Base-by-base conservation (phyloP, 2,113 vertebrate species). In the Festucalex cinctus region DNA sequence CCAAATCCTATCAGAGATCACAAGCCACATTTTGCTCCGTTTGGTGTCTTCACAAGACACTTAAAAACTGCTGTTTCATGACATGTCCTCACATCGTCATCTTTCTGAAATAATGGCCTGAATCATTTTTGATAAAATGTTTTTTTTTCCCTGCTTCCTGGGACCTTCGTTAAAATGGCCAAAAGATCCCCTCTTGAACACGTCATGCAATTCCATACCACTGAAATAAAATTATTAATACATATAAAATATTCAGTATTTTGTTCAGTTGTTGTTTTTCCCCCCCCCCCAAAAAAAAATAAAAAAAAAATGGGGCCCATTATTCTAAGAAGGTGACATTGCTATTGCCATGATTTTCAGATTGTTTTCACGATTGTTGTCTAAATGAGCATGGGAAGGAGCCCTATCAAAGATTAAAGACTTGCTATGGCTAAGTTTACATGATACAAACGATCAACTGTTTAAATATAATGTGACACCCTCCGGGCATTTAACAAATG, bases 381-480 rank as follows among this genome's bases (percentile, higher is more conserved):
- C 12, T 26, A 54, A n/a, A 22, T 24, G 12, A 54, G 12, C 32
- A 66, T 44, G 4, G 59, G 53, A 41, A 65, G 62, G 46, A 70
- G 37, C 63, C n/a, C 51, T 49, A 70, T 79, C 75, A 65, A 37
- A 81, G 70, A 75, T 76, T 49, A 66, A 68, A 67, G 28, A 24
- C 37, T 64, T 46, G 24, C 22, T 24, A 3, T 49, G 3, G 9
- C 48, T 19, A 57, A 24, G 69, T 85, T 84, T 74, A 77, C 85
- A 86, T n/a, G n/a, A n/a, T 72, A 85, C 80, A 86, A n/a, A 48
- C 77, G 78, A 84, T 68, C 1, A 0, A 36, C 51, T 82, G 76
- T 79, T 78, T 83, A 63, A 79, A 78, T 68, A 63, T 65, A 73
- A 73, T n/a, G 54, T 20, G 49, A 68, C 63, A 58, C 46, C 35